Base-by-base conservation (phyloP, 2,888 invertebrate genomes). In the Ophion costatus region DNA sequence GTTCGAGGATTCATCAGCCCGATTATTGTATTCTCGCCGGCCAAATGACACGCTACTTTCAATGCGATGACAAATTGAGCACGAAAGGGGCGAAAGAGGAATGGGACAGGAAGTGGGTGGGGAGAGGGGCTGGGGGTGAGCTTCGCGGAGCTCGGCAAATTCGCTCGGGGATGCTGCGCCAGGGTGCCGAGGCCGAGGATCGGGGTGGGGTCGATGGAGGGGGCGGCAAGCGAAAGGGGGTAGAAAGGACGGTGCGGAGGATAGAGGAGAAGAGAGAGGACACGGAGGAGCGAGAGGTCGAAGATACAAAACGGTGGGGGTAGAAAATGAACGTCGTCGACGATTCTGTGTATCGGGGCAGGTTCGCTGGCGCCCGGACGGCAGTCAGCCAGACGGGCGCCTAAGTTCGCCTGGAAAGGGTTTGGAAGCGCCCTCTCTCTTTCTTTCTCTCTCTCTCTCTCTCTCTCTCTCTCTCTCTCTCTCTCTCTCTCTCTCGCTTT, bases 301-400 rank as follows among this genome's bases (percentile, higher is more conserved):
- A 17, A 51, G 51, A 45, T 45, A 45, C 10, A 45, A 45, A 66
- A 33, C 64, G 64, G 33, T 20, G 80, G 73, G 80, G 71, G 88
- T 85, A 82, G 88, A 87, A 88, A 89, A 90, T 87, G 88, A 89
- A 88, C 86, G 90, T 89, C 88, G 90, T 88, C 88, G 86, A 84
- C 86, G 84, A 88, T 88, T 84, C 79, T 73, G 84, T 84, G 76
- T 89, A 86, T 87, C 73, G 86, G 90, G 89, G 88, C 90, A 92
- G 93, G 93, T 89, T 89, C 88, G 88, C 89, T 89, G 93, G 93
- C 93, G 93, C 93, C 93, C 91, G 91, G 86, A 89, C 90, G 89
- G 92, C 92, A 93, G 93, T 93, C 93, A 93, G 93, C 92, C 93
- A 92, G 93, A 90, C 93, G 93, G 93, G 93, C 93, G 93, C 93